Conservation (phyloP, 1,140 invertebrate genomes). For the Hylaeus volcanicus region DNA sequence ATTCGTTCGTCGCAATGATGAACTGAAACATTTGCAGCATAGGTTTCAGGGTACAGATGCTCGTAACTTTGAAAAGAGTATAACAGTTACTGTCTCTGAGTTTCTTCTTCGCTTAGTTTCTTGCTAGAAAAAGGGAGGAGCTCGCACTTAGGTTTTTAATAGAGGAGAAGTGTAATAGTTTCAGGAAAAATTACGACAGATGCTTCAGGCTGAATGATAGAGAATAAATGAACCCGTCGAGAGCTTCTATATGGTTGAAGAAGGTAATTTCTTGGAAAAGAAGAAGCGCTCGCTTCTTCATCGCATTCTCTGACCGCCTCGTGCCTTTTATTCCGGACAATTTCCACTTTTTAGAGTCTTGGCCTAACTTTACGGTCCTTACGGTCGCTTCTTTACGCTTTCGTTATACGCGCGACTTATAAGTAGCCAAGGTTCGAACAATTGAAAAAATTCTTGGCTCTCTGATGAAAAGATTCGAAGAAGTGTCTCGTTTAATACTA, state of each 20-base stretch:
- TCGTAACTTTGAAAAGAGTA: too few species aligned
- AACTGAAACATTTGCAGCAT: too few species aligned
- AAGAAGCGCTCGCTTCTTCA: background rate
- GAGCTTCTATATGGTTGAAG: background rate
- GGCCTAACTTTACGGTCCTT: background rate
- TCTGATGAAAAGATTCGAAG: background rate
- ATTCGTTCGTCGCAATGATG: background rate
- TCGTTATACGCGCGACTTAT: background rate
- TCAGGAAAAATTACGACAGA: background rate
- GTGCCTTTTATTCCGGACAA: background rate
- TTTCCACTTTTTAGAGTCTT: background rate
- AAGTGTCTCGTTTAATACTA: background rate
- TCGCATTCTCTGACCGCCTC: background rate
- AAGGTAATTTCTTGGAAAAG: conserved; percentile 1
- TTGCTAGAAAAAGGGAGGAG: too few species aligned
- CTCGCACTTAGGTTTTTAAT: too few species aligned
- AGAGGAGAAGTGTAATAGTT: background rate
- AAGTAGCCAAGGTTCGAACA: background rate
- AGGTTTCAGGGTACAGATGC: too few species aligned
- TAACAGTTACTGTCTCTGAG: too few species aligned
- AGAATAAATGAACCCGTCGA: background rate
- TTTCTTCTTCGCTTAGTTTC: too few species aligned
- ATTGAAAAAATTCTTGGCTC: background rate
- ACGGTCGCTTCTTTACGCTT: too few species aligned
- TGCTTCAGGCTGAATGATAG: background rate